Conservation (phyloP, 2,888 invertebrate species). For the Falcaria lacertinaria region DNA sequence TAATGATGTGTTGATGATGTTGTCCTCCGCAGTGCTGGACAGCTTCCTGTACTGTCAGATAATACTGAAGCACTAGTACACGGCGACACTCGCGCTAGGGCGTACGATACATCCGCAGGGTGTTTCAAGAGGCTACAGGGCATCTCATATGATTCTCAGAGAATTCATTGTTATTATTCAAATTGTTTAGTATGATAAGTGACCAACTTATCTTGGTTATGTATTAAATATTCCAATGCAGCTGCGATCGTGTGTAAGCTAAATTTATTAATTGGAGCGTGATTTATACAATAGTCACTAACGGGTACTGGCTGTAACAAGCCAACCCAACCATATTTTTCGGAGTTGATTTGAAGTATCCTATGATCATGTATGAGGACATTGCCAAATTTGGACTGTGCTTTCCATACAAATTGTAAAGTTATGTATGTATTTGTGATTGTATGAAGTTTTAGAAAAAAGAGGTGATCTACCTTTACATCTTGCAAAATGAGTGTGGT, state of each 20-base stretch:
- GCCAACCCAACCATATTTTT: too few species aligned
- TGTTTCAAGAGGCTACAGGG: background rate
- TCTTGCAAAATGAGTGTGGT: too few species aligned
- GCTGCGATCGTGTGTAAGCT: background rate
- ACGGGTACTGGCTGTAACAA: too few species aligned
- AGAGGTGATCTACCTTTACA: too few species aligned
- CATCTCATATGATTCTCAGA: background rate
- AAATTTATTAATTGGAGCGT: too few species aligned
- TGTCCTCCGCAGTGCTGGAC: slow-evolving; percentile 63
- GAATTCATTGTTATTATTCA: background rate
- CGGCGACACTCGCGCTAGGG: slow-evolving; percentile 9
- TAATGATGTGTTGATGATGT: slow-evolving; percentile 12
- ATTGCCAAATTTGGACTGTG: too few species aligned
- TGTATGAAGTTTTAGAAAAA: too few species aligned
- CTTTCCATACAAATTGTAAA: too few species aligned
- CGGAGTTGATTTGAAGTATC: too few species aligned
- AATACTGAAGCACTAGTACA: slow-evolving; percentile 65
- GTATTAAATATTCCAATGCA: background rate
- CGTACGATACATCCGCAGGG: background rate
- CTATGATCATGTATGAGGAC: too few species aligned
- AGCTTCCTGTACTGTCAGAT: slow-evolving; percentile 74
- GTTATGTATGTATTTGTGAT: too few species aligned
- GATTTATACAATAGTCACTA: too few species aligned
- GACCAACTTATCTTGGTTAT: background rate
- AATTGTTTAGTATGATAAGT: background rate